A percentile compares a stretch with the other conserved stretches of the same genome.
These are phyloP conservation scores for Oncorhynchus gorbuscha DNA, from an alignment of 2,113 vertebrate species.

Conservation along the genomic window DNA sequence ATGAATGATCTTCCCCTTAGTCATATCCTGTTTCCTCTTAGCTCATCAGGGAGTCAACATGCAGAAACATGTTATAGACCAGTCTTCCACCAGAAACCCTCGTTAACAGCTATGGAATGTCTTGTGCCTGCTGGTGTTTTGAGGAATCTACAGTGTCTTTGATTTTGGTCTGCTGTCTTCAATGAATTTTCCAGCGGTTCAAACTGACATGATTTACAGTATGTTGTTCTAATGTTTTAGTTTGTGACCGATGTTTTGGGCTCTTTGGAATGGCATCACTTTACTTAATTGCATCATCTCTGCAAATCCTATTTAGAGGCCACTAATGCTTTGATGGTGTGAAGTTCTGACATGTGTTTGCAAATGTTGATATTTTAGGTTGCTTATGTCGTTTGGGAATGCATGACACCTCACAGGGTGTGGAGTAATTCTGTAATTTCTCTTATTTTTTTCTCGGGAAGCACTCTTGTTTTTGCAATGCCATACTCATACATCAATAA, in stretches of 20 bases:
- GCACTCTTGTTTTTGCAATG: neutral
- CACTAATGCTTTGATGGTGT: neutral
- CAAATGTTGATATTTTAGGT: neutral
- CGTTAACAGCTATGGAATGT: neutral
- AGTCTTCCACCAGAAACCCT: neutral
- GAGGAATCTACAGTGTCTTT: neutral
- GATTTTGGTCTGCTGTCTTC: neutral
- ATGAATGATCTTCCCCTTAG: neutral
- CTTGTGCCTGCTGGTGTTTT: neutral
- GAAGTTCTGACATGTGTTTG: neutral
- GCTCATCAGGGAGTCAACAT: neutral
- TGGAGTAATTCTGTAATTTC: neutral
- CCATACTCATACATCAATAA: neutral
- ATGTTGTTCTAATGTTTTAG: neutral
- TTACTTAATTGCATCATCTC: neutral
- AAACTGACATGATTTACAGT: neutral
- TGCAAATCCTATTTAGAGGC: neutral
- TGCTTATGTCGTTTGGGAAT: neutral
- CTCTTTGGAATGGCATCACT: neutral
- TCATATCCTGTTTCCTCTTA: slow-evolving; percentile 1
- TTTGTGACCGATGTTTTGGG: neutral
- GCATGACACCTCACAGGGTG: neutral
- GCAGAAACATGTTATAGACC: neutral
- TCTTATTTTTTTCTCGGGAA: neutral
- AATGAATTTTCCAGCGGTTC: neutral